Evolutionary conservation across 2,888 invertebrate species (phyloP), one percentile per base, ranked within the genome.

Genomic region (Halocaridina rubra): DNA sequence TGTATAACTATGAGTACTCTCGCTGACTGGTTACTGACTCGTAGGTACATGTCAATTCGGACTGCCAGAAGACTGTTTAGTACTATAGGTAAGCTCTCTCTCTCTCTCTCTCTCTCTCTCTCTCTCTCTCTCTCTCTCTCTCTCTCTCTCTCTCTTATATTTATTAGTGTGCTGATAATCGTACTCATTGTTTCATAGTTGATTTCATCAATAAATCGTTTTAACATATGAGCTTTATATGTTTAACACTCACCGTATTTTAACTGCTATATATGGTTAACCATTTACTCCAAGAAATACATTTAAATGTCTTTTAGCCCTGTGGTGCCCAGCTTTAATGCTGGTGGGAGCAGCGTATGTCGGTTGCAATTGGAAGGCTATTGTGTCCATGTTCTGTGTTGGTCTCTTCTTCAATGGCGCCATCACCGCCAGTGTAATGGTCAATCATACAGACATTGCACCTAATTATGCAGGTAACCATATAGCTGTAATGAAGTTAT

Each of bases 91-190:
- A 27, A 5, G 16, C 13, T 10, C 0, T n/a, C 61, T 2, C 19
- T 72, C 72, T 19, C 72, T 32, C 72, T 72, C 72, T n/a, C 72
- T 32, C 32, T 32, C 32, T 19, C 19, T n/a, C 30, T n/a, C 32
- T 32, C 72, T 30, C 71, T 71, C 71, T 71, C 32, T 30, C 71
- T 32, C 71, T 71, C 71, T 30, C 71, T 32, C 71, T 30, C 32
- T 30, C 32, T 71, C 30, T 71, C 71, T 30, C 32, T 32, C 30
- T 30, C 71, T 30, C 32, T 32, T n/a, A n/a, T n/a, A n/a, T n/a
- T n/a, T n/a, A n/a, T n/a, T n/a, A n/a, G n/a, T n/a, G n/a, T n/a
- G n/a, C n/a, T n/a, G n/a, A n/a, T n/a, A n/a, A n/a, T n/a, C n/a
- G n/a, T n/a, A n/a, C n/a, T n/a, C n/a, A n/a, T n/a, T n/a, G n/a